phyloP scores from a whole-genome alignment of 92 coral and sea anemone genomes.

The Heliopora coerulea region DNA sequence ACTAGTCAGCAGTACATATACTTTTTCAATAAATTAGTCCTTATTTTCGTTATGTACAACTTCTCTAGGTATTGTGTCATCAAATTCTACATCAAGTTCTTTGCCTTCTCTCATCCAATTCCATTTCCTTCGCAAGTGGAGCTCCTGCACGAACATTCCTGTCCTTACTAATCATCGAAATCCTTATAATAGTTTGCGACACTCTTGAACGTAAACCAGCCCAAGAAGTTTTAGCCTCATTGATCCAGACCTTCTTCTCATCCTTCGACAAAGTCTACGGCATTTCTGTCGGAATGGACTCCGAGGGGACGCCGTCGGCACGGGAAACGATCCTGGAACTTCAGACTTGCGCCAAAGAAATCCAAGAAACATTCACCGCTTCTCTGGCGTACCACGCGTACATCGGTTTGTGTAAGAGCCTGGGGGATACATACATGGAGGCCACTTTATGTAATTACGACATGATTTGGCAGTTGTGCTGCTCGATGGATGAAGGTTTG shows the following conservation, averaged over 20 bases:
- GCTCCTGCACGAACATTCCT: conserved; percentile 81
- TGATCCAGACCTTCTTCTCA: conserved; percentile 83
- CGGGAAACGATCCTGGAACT: conserved; percentile 59
- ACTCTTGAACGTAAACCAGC: conserved; percentile 88
- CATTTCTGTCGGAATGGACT: neutral
- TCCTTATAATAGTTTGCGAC: conserved; percentile 69
- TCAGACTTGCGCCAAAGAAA: conserved; percentile 69
- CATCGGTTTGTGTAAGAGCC: conserved; percentile 77
- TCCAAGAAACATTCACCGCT: conserved; percentile 83
- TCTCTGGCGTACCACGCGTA: conserved; percentile 91
- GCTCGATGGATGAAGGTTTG: conserved; percentile 69
- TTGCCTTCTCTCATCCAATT: conserved; percentile 79
- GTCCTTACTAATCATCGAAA: conserved; percentile 80
- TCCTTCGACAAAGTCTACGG: conserved; percentile 57
- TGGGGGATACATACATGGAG: conserved; percentile 96
- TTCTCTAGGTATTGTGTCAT: conserved; percentile 40
- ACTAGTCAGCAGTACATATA: no score
- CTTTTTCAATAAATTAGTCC: no score
- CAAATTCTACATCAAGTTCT: conserved; percentile 79
- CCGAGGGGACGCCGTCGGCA: conserved; percentile 29
- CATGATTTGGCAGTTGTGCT: conserved; percentile 95
- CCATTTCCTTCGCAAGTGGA: conserved; percentile 78
- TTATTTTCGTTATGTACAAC: neutral
- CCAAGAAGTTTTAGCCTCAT: conserved; percentile 77
- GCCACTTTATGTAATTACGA: conserved; percentile 72